These are phyloP conservation scores for Gymnarchus niloticus DNA, from an alignment of 2,113 vertebrate species.

Conservation along the genomic window DNA sequence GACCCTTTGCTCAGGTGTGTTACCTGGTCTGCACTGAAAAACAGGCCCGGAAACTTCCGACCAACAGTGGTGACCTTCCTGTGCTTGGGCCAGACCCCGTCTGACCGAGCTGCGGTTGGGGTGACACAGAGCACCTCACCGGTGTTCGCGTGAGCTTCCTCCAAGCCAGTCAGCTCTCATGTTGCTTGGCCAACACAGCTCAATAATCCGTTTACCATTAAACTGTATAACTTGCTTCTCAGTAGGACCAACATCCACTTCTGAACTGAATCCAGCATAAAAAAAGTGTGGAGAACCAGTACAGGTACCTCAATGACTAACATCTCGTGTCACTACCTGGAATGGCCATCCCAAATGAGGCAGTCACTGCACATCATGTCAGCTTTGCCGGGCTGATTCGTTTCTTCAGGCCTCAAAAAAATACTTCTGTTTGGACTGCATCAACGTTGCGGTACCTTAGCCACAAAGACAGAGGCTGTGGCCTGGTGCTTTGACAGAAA, in stretches of 20 bases:
- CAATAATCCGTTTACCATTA: neutral
- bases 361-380: too few relatives aligned
- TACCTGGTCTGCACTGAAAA: too few relatives aligned
- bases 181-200: neutral
- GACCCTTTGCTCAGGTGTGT: too few relatives aligned
- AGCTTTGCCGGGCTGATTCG: neutral
- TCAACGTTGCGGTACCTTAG: neutral
- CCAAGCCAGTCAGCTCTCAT: neutral
- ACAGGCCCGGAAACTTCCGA: too few relatives aligned
- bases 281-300: neutral
- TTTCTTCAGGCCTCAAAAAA: neutral
- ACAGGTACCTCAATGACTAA: neutral
- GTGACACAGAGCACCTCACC: neutral
- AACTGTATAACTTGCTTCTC: neutral
- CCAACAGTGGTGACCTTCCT: too few relatives aligned
- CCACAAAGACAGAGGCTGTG: neutral
- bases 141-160: neutral
- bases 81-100: too few relatives aligned
- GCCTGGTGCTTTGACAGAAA: neutral
- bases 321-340: neutral
- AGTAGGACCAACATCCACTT: neutral
- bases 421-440: neutral
- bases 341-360: neutral
- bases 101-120: neutral
- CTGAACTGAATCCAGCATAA: neutral